A percentile compares a stretch with the other conserved stretches of the same genome.
Evolutionary conservation across 2,797 vertebrate genomes (phyloP).

Genomic region (Masticophis lateralis): DNA sequence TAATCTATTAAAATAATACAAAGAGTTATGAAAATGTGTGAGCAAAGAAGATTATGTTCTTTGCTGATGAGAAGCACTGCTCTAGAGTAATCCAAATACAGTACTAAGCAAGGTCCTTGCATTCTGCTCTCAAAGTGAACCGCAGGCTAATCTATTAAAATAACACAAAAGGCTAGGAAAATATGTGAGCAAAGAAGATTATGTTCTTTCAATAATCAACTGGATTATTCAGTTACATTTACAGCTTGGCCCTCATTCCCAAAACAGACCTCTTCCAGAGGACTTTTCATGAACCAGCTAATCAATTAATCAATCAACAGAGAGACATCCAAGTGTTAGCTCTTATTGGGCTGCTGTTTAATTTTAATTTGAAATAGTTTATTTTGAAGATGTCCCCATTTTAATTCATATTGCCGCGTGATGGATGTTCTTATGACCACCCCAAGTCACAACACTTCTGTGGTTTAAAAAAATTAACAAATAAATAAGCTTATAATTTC

Average conservation of each 20-base stretch:
- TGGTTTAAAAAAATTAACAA: neutral
- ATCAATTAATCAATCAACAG: neutral
- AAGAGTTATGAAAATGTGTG: neutral
- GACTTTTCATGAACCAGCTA: neutral
- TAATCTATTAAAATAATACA: neutral
- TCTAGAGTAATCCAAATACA: neutral
- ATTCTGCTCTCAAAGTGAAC: neutral
- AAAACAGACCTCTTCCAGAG: neutral
- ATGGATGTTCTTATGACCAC: neutral
- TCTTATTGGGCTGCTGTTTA: neutral
- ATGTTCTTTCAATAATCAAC: neutral
- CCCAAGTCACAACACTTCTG: neutral
- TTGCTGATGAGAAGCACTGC: neutral
- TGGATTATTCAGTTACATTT: neutral
- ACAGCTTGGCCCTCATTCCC: neutral
- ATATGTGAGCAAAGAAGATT: neutral
- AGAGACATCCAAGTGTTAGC: neutral
- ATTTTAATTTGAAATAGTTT: neutral
- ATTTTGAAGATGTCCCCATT: neutral
- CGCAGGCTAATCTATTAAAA: neutral
- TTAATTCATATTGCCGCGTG: neutral
- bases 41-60: neutral
- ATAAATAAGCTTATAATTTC: neutral
- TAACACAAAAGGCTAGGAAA: neutral
- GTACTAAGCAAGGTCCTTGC: neutral